Evolutionary conservation across 2,113 vertebrate genomes (phyloP).

Genomic region (Pituophis catenifer): DNA sequence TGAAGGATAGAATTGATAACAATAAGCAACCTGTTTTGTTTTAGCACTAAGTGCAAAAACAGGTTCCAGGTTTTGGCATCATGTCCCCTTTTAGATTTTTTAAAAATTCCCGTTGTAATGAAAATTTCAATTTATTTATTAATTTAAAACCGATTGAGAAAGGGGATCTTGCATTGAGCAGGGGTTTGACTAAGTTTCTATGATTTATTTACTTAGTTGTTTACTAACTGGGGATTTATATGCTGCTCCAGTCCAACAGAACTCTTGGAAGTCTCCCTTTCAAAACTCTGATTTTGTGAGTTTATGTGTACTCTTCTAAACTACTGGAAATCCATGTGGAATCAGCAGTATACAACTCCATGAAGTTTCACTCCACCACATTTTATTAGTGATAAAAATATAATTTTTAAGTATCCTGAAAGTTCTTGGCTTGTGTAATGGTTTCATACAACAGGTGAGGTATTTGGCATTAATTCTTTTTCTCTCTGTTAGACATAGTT

Average conservation of each 20-base stretch:
- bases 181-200: background rate
- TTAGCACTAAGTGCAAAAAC: no score
- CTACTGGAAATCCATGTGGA: background rate
- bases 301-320: background rate
- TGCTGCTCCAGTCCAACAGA: background rate
- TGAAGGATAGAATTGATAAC: no score
- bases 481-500: background rate
- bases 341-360: background rate
- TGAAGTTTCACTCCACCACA: background rate
- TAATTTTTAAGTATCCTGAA: background rate
- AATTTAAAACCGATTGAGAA: background rate
- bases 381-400: background rate
- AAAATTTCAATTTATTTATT: background rate
- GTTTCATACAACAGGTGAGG: background rate
- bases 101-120: background rate
- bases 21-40: no score
- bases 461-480: background rate
- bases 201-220: background rate
- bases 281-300: background rate
- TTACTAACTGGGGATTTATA: background rate
- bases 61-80: background rate
- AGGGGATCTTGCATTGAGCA: background rate
- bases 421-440: background rate
- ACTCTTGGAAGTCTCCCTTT: background rate
- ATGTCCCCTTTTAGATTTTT: background rate